These are phyloP conservation scores for Saccostrea cuccullata DNA, from an alignment of 1,140 invertebrate genomes.

Conservation along the genomic window DNA sequence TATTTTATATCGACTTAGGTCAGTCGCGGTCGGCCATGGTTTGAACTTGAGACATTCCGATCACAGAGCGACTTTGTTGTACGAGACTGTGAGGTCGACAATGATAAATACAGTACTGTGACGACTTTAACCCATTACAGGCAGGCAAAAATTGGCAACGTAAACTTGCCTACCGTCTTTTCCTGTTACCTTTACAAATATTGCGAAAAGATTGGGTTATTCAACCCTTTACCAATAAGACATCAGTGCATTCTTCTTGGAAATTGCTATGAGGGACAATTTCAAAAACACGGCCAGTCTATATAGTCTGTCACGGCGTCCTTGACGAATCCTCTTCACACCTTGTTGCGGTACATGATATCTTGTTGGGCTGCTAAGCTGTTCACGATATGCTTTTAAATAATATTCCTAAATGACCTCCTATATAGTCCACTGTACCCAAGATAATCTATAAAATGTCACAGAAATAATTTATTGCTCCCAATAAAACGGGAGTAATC, in stretches of 20 bases:
- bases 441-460: neutral
- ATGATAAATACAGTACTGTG: no score
- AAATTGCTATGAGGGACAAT: neutral
- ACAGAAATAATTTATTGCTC: constrained; percentile 13
- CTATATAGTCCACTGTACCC: neutral
- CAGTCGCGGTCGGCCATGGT: no score
- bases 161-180: no score
- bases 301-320: neutral
- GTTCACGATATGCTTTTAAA: constrained; percentile 26
- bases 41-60: no score
- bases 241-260: neutral
- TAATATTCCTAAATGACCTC: constrained; percentile 31
- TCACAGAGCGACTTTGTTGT: no score
- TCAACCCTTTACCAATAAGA: no score
- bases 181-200: no score
- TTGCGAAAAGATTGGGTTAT: no score
- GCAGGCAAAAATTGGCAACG: no score
- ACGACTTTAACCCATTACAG: no score
- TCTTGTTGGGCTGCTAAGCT: constrained; percentile 1
- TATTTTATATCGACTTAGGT: no score
- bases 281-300: neutral
- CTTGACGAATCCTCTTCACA: neutral
- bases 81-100: no score
- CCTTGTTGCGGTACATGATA: constrained; percentile 10
- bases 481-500: constrained; percentile 19